phyloP scores from a whole-genome alignment of 2,797 vertebrate species.

The Enteromius trimaculatus region DNA sequence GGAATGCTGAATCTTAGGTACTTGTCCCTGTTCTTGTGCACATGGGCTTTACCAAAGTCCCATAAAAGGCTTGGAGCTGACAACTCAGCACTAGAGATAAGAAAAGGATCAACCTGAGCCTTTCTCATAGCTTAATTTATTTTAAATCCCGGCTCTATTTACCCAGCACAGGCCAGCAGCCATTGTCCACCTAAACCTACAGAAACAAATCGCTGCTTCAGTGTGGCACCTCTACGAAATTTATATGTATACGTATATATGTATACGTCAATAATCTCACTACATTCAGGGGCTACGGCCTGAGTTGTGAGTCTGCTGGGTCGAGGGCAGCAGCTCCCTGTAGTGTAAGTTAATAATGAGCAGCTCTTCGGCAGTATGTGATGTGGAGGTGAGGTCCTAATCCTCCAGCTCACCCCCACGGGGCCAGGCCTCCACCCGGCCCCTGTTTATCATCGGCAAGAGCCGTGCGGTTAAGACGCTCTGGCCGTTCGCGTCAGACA shows the following conservation, averaged over 20 bases:
- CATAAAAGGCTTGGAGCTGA: slow-evolving; percentile 71
- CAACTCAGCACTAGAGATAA: slow-evolving; percentile 76
- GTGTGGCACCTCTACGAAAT: slow-evolving; percentile 20
- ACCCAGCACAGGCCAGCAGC: slow-evolving; percentile 69
- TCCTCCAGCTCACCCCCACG: slow-evolving; percentile 47
- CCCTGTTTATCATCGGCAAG: slow-evolving; percentile 64
- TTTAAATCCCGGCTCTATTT: slow-evolving; percentile 79
- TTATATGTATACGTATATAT: slow-evolving; percentile 36
- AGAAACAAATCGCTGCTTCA: slow-evolving; percentile 34
- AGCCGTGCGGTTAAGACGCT: slow-evolving; percentile 63
- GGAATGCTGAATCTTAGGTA: slow-evolving; percentile 54
- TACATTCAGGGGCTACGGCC: slow-evolving; percentile 10
- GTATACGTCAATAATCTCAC: slow-evolving; percentile 23
- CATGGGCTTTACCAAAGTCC: slow-evolving; percentile 62
- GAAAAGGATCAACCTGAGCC: slow-evolving; percentile 79
- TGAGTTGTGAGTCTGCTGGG: slow-evolving; percentile 48
- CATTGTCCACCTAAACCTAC: slow-evolving; percentile 70
- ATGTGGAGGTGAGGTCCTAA: slow-evolving; percentile 61
- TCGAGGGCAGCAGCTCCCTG: slow-evolving; percentile 41
- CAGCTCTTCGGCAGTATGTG: slow-evolving; percentile 43
- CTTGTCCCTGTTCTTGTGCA: slow-evolving; percentile 64
- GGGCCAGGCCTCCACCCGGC: slow-evolving; percentile 37
- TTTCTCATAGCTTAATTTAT: slow-evolving; percentile 79
- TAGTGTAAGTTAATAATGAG: slow-evolving; percentile 58
- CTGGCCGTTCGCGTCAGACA: slow-evolving; percentile 72